Base-by-base conservation (phyloP, 2,797 vertebrate genomes). In the Coracias cyanogaster region DNA sequence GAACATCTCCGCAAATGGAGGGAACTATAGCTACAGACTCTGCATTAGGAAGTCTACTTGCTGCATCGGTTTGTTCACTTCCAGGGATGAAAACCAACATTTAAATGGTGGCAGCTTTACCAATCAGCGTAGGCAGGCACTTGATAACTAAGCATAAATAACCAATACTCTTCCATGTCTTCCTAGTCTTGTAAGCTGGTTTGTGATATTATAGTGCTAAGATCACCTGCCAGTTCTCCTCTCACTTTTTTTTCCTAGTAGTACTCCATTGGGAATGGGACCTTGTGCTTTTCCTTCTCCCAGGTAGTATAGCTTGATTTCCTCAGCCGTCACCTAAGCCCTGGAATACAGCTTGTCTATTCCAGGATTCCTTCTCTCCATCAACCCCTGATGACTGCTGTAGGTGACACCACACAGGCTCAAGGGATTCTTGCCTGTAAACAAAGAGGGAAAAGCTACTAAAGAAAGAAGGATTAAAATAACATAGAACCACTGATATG, bases 171-270 rank as follows among this genome's bases (percentile, higher is more conserved):
- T 79, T 86, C 65, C 14, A 3, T 1, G 3, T 6, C 78, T 69
- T 41, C 28, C 39, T 45, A 43, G 33, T 46, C 46, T 55, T 78
- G 21, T 85, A 82, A 73, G 14, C 31, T 49, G 52, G 18, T 49
- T 67, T 55, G 33, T 86, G 61, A 69, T 54, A 61, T 33, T 60
- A 29, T 15, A 15, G 29, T 51, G 43, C 37, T 69, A 46, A 72
- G 33, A 65, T 70, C 37, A 57, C 41, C 26, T 83, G n/a, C 25
- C 77, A 29, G 3, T 49, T 92, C 91, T 54, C 39, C 28, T n/a
- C 14, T 2, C 5, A 7, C 2, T 2, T 7, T 51, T 49, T 77
- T 48, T 17, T 0, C 3, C 21, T 51, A 10, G 10, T 49, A 90
- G 18, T 17, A 71, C 41, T 89, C 26, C 16, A 22, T 0, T 80